Evolutionary conservation across 2,888 invertebrate species (phyloP), one percentile per base, ranked within the genome.

Genomic region (Timandra comae): DNA sequence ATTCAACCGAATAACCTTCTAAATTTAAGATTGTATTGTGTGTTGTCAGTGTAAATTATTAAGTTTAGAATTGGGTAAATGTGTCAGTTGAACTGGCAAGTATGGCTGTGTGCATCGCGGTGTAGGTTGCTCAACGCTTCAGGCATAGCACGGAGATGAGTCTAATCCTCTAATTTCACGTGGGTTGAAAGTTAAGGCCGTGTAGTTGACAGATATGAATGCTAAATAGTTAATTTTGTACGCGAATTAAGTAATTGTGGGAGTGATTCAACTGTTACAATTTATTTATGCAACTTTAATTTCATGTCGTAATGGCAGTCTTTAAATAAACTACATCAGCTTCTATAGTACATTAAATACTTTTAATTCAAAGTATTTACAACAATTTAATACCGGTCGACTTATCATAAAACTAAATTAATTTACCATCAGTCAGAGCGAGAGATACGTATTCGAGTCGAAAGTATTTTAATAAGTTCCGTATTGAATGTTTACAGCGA

Each of bases 181-280:
- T 84, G 77, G 82, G 82, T 52, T 59, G 73, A 60, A 63, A 72
- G 67, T 68, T 76, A 73, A 82, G 81, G 79, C 61, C 71, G 56
- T 38, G n/a, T 43, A 60, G 56, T 66, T 71, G 75, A 79, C 76
- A 77, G 74, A 65, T 75, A 73, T 65, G 66, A 73, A 78, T 74
- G 67, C 60, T 53, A 24, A 24, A 24, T 24, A 11, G 24, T 24
- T 49, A 52, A 46, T 60, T 57, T 47, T 58, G 62, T 56, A 53
- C 52, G 53, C 62, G 52, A 56, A 67, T 67, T 67, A 68, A 69
- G 67, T 73, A 63, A 61, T 51, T 51, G 51, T 52, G 43, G 52
- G 51, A 56, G 52, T 54, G 45, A 57, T 50, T 54, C 43, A 63
- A 62, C 50, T 62, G 56, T 29, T 33, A 30, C 24, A 29, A 36